Percentiles rank a stretch among this genome's conserved stretches.
These are phyloP conservation scores for Stichodactyla mertensii DNA, from an alignment of 64 coral and sea anemone species.

Conservation along the genomic window DNA sequence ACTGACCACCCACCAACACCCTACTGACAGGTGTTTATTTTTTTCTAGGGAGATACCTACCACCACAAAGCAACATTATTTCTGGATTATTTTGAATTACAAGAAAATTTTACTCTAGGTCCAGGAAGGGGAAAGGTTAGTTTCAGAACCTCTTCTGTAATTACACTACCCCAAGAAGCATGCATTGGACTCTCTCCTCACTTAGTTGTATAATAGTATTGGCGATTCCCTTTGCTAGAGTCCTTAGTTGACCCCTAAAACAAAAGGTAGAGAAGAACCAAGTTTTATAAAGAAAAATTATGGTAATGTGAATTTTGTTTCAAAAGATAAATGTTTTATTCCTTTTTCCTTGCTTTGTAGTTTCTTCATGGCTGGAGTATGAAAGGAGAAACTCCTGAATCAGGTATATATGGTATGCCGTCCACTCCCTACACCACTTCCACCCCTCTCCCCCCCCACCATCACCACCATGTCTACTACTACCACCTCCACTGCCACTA, in stretches of 20 bases:
- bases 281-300: background rate
- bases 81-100: slow-evolving; percentile 90
- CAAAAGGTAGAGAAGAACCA: background rate
- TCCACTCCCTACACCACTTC: too few species aligned
- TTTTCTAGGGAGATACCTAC: slow-evolving; percentile 77
- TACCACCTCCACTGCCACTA: too few species aligned
- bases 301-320: background rate
- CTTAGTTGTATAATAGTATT: too few species aligned
- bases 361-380: slow-evolving; percentile 96
- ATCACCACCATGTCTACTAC: too few species aligned
- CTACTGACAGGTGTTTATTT: background rate
- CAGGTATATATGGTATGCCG: slow-evolving; percentile 7
- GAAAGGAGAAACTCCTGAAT: slow-evolving; percentile 65
- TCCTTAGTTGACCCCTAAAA: too few species aligned
- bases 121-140: slow-evolving; percentile 73
- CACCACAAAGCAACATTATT: slow-evolving; percentile 89
- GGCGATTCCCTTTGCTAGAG: too few species aligned
- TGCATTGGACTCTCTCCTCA: too few species aligned
- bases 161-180: too few species aligned
- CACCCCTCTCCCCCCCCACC: too few species aligned
- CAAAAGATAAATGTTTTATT: too few species aligned
- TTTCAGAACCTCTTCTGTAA: background rate
- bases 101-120: slow-evolving; percentile 61
- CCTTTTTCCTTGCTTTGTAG: slow-evolving; percentile 17
- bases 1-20: too few species aligned